Base-by-base conservation (phyloP, 1,140 invertebrate species). In the Hesperophylax magnus region DNA sequence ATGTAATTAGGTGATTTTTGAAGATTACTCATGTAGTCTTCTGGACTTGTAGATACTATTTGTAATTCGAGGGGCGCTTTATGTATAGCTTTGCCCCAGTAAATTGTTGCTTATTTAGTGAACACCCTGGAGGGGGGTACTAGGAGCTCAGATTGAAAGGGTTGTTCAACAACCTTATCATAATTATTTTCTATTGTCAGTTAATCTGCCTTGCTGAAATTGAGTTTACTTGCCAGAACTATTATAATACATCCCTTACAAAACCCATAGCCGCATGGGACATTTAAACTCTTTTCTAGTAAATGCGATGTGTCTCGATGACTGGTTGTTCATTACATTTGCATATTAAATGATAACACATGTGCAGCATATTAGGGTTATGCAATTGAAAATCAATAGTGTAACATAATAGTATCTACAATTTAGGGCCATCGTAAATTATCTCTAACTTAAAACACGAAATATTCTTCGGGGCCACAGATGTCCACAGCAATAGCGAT, bases 311-410 rank as follows among this genome's bases (percentile, higher is more conserved):
- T 27, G 63, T 67, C 63, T 67, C 63, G 63, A 67, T 67, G 31
- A n/a, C 63, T 31, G 39, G 1, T 47, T 11, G 9, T 47, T 47
- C 39, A 14, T 14, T 47, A 47, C 17, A 67, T 67, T 67, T 67
- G 63, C 63, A 67, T 67, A 67, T 67, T 67, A 67, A 67, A 67
- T 67, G 9, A 27, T 67, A 34, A 67, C 63, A 34, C 24, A 67
- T 67, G 63, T 34, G 63, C 63, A n/a, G 22, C 2, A 47, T 11
- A 47, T 47, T 47, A 47, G 39, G 39, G 9, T 47, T 47, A 47
- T 14, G 11, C 39, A 14, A 47, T 47, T 47, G 11, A 47, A 8
- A 47, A 47, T 14, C 39, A 47, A 47, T 47, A 47, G 0, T 47
- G 39, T 47, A 47, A 47, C 39, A 47, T 11, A 47, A 47, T 11